Base-by-base conservation (phyloP, 2,888 invertebrate genomes). In the Morpho achilles region DNA sequence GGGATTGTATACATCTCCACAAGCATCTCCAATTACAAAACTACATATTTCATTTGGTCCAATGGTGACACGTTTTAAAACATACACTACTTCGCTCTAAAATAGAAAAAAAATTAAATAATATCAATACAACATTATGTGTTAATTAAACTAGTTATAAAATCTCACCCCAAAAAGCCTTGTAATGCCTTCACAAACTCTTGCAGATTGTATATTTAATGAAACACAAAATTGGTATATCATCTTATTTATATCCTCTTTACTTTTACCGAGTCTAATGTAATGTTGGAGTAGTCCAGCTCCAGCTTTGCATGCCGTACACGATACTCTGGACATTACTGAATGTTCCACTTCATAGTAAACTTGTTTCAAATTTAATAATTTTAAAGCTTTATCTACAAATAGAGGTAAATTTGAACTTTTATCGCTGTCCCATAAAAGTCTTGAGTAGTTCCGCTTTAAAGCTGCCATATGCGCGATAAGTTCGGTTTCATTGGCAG, bases 11-110 rank as follows among this genome's bases (percentile, higher is more conserved):
- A 96, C 95, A 70, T 96, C 96, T 1, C 96, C 97, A 76, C 98
- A 98, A 22, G 96, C 96, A 74, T 97, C 96, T 0, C 98, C 98
- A 55, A 98, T 96, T 9, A 98, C 94, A 76, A 97, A 96, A 78
- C 97, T 97, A 86, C 98, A 98, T 61, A 98, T 95, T 79, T 98
- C 97, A 69, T 96, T 94, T 0, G 98, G 96, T 1, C 95, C 95
- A 75, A 96, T 92, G n/a, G 93, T 93, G 9, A 96, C 92, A 59
- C 95, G 92, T 73, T 95, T 94, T 64, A 96, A 75, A 8, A 96
- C 96, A 74, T 95, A 95, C 23, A 96, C 94, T 8, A 96, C 94
- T 84, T 96, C 96, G 64, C 93, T 94, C 95, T 96, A 85, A 60
- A 92, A 90, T 47, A 45, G 40, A 50, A 56, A 54, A 3, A 32